Base-by-base conservation (phyloP, 2,797 vertebrate species). In the Muscicapa comitata region DNA sequence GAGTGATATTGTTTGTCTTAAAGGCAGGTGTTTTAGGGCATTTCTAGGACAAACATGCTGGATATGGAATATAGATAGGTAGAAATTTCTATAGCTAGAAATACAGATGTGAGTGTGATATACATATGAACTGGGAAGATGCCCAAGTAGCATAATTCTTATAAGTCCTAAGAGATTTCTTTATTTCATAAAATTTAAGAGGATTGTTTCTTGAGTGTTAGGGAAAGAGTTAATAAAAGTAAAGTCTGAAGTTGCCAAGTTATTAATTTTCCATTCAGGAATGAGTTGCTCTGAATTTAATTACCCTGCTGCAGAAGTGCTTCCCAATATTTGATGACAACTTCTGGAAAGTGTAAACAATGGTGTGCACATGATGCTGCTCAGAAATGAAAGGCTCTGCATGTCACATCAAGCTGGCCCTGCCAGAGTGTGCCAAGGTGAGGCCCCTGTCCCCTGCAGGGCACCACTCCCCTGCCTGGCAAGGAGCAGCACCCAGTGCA, bases 221-320 rank as follows among this genome's bases (percentile, higher is more conserved):
- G 13, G 21, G 62, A 81, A 94, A 90, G 54, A 70, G 70, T 86
- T 91, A 95, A 78, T 37, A 55, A 68, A 80, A 55, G 38, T 33
- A n/a, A 82, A 88, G 15, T 16, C 57, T 58, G 61, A 88, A 24
- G 42, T 66, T 94, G 76, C 58, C 76, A 88, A 94, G 88, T 66
- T 88, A 90, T 82, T 90, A 20, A 76, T 91, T 88, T 94, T 94
- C 88, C 62, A 61, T 88, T 93, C 40, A 43, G 82, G 55, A 95
- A 63, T 38, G 55, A 10, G 43, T 63, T 93, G n/a, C 66, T 84
- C 73, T 93, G 85, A 91, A 95, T 90, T 94, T 47, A 84, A 91
- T 94, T 94, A 88, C n/a, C 6, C 59, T 33, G 47, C 40, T 53
- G 66, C 70, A 81, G 35, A 78, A 91, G n/a, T 43, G 55, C 78